These are phyloP conservation scores for Hirtodrosophila duncani DNA, from an alignment of 2,888 invertebrate genomes.

Conservation along the genomic window DNA sequence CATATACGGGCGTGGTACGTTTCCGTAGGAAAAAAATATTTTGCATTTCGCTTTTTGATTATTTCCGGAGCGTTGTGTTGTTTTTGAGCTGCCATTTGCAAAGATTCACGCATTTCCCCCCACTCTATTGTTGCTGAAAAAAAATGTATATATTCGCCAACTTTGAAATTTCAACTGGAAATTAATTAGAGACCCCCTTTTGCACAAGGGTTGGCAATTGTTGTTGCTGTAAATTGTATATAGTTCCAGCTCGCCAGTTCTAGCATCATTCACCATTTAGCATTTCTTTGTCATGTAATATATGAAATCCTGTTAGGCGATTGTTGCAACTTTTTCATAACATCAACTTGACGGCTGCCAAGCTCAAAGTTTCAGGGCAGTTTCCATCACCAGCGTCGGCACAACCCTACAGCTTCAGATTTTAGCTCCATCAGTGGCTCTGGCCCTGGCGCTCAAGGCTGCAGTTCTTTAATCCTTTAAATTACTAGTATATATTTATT, in stretches of 20 bases:
- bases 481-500: slow-evolving; percentile 40
- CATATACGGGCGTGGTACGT: slow-evolving; percentile 21
- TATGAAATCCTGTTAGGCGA: slow-evolving; percentile 45
- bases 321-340: slow-evolving; percentile 60
- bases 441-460: slow-evolving; percentile 1
- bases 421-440: background rate
- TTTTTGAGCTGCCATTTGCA: slow-evolving; percentile 40
- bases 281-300: slow-evolving; percentile 51
- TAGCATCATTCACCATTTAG: slow-evolving; percentile 12
- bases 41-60: slow-evolving; percentile 43
- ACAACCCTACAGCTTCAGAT: slow-evolving; percentile 10
- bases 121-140: slow-evolving; percentile 4
- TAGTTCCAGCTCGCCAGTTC: too few relatives aligned
- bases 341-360: slow-evolving; percentile 55
- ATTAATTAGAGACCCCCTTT: slow-evolving; percentile 60
- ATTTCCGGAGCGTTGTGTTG: slow-evolving; percentile 50
- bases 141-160: too few relatives aligned
- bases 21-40: slow-evolving; percentile 20
- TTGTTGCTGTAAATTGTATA: too few relatives aligned
- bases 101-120: background rate
- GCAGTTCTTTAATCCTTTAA: slow-evolving; percentile 34
- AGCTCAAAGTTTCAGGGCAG: slow-evolving; percentile 38
- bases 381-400: slow-evolving; percentile 32
- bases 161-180: slow-evolving; percentile 44
- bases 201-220: slow-evolving; percentile 35